Base-by-base conservation (phyloP, 2,797 vertebrate genomes). In the Parotocinclus haroldoi region DNA sequence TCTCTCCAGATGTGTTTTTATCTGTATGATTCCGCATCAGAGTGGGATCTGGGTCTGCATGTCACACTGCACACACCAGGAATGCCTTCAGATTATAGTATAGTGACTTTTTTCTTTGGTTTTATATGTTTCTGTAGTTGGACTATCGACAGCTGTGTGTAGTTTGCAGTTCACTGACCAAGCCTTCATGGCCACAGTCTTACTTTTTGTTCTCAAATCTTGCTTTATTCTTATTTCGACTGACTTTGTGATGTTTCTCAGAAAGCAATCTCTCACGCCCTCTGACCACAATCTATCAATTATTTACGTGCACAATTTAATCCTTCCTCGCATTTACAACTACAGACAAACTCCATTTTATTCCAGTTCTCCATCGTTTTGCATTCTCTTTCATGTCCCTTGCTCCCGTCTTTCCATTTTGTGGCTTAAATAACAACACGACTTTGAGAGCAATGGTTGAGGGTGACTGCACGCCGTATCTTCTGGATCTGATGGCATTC, bases 381-480 rank as follows among this genome's bases (percentile, higher is more conserved):
- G 42, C 16, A 18, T 48, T 44, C 40, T 80, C 62, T 19, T 27
- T 52, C 19, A 27, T 18, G 4, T 11, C 7, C 17, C 50, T 42
- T 14, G 13, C 50, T 62, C 71, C 57, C 78, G n/a, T 72, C 56
- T 73, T 71, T 51, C 52, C 53, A 50, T 17, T 27, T 17, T 27
- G 10, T 53, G 19, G 52, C 52, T 52, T 74, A 80, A 80, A 84
- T 81, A 79, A 72, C 77, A 84, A 81, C 81, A 79, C 79, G 38
- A 18, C 39, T 73, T 40, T 83, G 75, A 69, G 81, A 58, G 46
- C 11, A 49, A 49, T 7, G 55, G 56, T 66, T 55, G 56, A 71
- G 58, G 63, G 62, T 60, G 56, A 65, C 62, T 53, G 56, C 55
- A 71, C 50, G 44, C 36, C n/a, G n/a, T 55, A 42, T 65, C 42